phyloP scores from a whole-genome alignment of 30 jellyfish, hydroid and myxozoan species.

The Chrysaora quinquecirrha region DNA sequence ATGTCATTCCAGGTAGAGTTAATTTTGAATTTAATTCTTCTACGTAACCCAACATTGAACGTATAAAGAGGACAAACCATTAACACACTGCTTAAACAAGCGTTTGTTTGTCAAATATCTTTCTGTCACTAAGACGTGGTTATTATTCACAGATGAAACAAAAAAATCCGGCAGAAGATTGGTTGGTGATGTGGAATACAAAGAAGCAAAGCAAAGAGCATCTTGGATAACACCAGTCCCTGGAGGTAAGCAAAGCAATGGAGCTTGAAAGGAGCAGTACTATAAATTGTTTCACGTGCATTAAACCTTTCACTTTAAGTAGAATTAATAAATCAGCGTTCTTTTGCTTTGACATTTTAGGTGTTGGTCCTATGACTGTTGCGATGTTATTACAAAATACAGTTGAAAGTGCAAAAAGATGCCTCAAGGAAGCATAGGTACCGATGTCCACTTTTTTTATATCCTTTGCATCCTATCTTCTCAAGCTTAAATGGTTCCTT shows the following conservation, averaged over 20 bases:
- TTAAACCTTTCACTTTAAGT: background rate
- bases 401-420: constrained; percentile 83
- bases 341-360: constrained; percentile 33
- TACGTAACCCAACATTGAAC: too few species aligned
- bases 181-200: constrained; percentile 93
- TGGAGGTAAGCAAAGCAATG: constrained; percentile 81
- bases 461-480: too few species aligned
- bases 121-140: too few species aligned
- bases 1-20: constrained; percentile 94
- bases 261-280: too few species aligned
- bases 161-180: constrained; percentile 89
- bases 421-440: constrained; percentile 21
- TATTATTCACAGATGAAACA: constrained; percentile 86
- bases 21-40: too few species aligned
- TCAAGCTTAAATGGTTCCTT: too few species aligned
- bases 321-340: background rate
- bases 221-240: constrained; percentile 99
- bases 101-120: too few species aligned
- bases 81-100: too few species aligned
- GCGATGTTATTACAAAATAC: constrained; percentile 93
- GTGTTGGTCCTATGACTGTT: constrained; percentile 99
- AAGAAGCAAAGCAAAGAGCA: constrained; percentile 87
- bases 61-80: too few species aligned
- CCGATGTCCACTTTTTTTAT: too few species aligned
- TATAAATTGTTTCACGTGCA: too few species aligned